Evolutionary conservation across 2,113 vertebrate genomes (phyloP), one percentile per base, ranked within the genome.

Genomic region (Pogona vitticeps): DNA sequence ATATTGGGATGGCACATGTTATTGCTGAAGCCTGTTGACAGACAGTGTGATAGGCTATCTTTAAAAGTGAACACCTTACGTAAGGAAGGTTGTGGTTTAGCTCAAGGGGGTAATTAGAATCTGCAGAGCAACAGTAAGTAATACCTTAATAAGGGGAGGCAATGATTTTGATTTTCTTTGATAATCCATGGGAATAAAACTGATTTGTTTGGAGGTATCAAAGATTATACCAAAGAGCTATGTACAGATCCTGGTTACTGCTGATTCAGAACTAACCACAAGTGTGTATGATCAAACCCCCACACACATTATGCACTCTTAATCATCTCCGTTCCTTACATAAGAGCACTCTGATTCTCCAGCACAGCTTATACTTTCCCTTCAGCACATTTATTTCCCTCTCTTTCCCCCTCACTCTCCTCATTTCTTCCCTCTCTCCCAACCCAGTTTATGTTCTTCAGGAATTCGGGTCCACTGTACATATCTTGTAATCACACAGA

Each of bases 151-250:
- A 93, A 81, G 38, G 89, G 83, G 76, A 91, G 80, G 91, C 82
- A n/a, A 89, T 31, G 71, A 80, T 88, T 33, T 86, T 90, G 38
- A 59, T 92, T 95, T 92, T 93, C 36, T 91, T 31, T 87, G 65
- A 68, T 85, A 76, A 56, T 80, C 90, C 1, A 90, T 76, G 59
- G 87, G 82, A 90, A 73, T 84, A 78, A 92, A 89, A 21, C 36
- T 80, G 71, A 1, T 82, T 79, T 92, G 84, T 52, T 73, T 78
- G 70, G 88, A 59, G 58, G 52, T 38, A 58, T 67, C 13, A 52
- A 28, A 40, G 65, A n/a, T 71, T 33, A 23, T 38, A 71, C 23
- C 14, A 40, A 73, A 75, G 58, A 75, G 15, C 70, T 40, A 21
- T 14, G 59, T 59, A 61, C 3, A 59, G 33, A 52, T 7, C 40